A percentile compares a stretch with the other conserved stretches of the same genome.
Conservation (phyloP, 2,888 invertebrate species). For the Heliconius ethilla region DNA sequence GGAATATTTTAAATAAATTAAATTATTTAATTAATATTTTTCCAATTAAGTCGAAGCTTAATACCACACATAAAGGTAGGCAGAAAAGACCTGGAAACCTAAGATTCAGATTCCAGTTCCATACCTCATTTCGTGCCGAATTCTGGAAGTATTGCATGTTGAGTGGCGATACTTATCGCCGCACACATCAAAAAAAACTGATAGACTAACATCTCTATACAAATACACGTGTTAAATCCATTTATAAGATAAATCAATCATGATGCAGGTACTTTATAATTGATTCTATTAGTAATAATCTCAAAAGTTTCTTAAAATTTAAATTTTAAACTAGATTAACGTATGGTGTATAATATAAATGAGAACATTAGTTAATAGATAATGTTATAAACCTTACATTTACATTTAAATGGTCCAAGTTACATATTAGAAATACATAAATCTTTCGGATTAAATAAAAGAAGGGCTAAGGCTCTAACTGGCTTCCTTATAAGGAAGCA, state of each 20-base stretch:
- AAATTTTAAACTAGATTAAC: background rate
- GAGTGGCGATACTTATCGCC: too few species aligned
- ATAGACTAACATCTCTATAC: background rate
- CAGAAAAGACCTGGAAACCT: too few species aligned
- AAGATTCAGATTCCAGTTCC: too few species aligned
- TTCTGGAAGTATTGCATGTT: too few species aligned
- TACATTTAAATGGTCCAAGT: slow-evolving; percentile 12
- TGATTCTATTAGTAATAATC: background rate
- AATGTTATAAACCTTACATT: slow-evolving; percentile 12
- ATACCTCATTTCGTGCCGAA: too few species aligned
- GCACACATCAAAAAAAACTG: background rate
- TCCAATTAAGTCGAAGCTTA: too few species aligned
- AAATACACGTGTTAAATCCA: slow-evolving; percentile 6
- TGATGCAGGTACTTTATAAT: background rate
- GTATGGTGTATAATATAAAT: background rate
- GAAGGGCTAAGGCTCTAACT: background rate
- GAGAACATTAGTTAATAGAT: slow-evolving; percentile 12
- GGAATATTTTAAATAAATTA: too few species aligned
- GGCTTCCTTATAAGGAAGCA: background rate
- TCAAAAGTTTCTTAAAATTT: background rate
- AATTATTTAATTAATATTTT: too few species aligned
- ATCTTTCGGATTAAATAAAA: background rate
- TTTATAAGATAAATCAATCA: background rate
- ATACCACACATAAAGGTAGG: too few species aligned
- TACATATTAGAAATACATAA: background rate